Conservation (phyloP, 2,113 vertebrate species). For the Dendrocopos noguchii region DNA sequence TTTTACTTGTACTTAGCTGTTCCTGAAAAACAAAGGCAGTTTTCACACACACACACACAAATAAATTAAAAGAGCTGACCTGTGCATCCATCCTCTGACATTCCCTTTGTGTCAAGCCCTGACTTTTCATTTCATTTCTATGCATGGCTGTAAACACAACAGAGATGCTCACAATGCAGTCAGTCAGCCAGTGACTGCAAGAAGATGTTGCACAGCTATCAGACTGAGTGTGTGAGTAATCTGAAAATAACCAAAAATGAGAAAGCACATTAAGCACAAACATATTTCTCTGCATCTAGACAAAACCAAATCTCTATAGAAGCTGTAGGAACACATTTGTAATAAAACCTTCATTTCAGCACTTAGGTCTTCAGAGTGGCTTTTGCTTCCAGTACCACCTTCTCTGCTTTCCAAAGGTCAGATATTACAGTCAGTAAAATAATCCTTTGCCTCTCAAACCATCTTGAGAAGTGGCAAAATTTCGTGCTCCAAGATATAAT, state of each 20-base stretch:
- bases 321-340: neutral
- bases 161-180: neutral
- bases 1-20: slow-evolving; percentile 24
- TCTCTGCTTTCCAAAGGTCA: neutral
- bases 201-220: neutral
- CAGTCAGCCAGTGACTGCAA: neutral
- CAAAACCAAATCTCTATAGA: neutral
- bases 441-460: neutral
- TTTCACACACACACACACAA: neutral
- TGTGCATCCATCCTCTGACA: neutral
- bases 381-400: neutral
- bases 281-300: neutral
- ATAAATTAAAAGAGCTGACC: neutral
- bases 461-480: neutral
- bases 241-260: slow-evolving; percentile 1
- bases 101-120: neutral
- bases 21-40: slow-evolving; percentile 1
- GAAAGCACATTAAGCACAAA: neutral
- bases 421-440: neutral
- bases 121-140: neutral
- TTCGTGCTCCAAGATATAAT: neutral
- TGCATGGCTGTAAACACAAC: neutral
- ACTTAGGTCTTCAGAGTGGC: neutral
- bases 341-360: neutral
- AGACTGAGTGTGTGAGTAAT: neutral